Base-by-base conservation (phyloP, 2,113 vertebrate genomes). In the Sclerurus mexicanus region DNA sequence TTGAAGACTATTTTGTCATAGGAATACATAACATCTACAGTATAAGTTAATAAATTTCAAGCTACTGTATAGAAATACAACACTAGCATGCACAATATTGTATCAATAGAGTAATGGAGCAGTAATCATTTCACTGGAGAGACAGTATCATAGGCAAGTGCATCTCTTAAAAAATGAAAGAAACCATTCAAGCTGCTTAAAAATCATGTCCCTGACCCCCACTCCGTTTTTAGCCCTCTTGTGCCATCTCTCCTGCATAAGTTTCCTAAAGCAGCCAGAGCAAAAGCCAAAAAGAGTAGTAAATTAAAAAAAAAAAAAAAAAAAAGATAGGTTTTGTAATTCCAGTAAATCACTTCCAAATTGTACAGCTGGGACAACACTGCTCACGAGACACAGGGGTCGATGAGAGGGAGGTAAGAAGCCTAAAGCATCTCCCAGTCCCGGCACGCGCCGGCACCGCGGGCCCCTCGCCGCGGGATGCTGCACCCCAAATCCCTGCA, bases 61-160 rank as follows among this genome's bases (percentile, higher is more conserved):
- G 99, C 99, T 99, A 99, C 99, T 98, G 98, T 99, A 99, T 99
- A 99, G 99, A 99, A 99, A 99, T 99, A 99, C 99, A 98, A 99
- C 99, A 99, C 99, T 98, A 98, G 99, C 99, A 99, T 99, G 99
- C 99, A 99, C 99, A 99, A 98, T 99, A 99, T 98, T 98, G 98
- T 99, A 99, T 99, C 99, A 98, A 97, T 98, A 98, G 98, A 99
- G 98, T 99, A 99, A 99, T 98, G 98, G 98, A 99, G 99, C 98
- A 98, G 98, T 98, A 98, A 98, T 99, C 98, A 98, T 99, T 98
- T 99, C 99, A 99, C 98, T 98, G 98, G 98, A 99, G 98, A 99
- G 98, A 99, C 98, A 98, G 98, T 98, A 98, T 98, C 98, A 99
- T 98, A 99, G 98, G 99, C 99, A 99, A 99, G 98, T 99, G 99